Base-by-base conservation (phyloP, 2,888 invertebrate genomes). In the Selenia dentaria region DNA sequence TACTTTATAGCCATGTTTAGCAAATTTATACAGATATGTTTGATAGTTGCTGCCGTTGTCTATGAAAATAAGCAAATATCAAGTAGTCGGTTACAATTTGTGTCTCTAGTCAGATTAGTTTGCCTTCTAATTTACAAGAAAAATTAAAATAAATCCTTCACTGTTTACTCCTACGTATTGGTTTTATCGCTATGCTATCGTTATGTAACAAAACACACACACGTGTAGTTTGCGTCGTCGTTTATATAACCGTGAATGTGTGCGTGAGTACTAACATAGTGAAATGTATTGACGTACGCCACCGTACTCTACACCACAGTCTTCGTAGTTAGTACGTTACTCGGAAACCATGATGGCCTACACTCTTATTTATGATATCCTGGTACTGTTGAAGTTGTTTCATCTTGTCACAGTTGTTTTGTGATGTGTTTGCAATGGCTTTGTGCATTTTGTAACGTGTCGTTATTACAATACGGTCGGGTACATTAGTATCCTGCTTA, bases 151-250 rank as follows among this genome's bases (percentile, higher is more conserved):
- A n/a, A n/a, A n/a, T n/a, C n/a, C n/a, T n/a, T n/a, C n/a, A n/a
- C n/a, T n/a, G n/a, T n/a, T n/a, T n/a, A n/a, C n/a, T n/a, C n/a
- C n/a, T n/a, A n/a, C n/a, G n/a, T n/a, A n/a, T n/a, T n/a, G n/a
- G n/a, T n/a, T n/a, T n/a, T n/a, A n/a, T 22, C 2, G 22, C 22
- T 22, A 8, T 8, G 8, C 62, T 62, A 47, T 41, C 59, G 67
- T 80, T 79, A 77, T 69, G 74, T 79, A 80, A 81, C 70, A 76
- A 79, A 77, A 81, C 75, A 79, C 53, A 57, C 70, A 74, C 81
- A 79, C 77, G 79, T 79, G 79, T 74, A 54, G 67, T 54, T 62
- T 63, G 54, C 63, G 62, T 59, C 50, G 62, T 59, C 51, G 62
- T 58, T 75, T 74, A 69, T 75, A 63, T 70, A 76, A 71, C 50